phyloP scores from a whole-genome alignment of 2,797 vertebrate genomes.

The Sciaenops ocellatus region DNA sequence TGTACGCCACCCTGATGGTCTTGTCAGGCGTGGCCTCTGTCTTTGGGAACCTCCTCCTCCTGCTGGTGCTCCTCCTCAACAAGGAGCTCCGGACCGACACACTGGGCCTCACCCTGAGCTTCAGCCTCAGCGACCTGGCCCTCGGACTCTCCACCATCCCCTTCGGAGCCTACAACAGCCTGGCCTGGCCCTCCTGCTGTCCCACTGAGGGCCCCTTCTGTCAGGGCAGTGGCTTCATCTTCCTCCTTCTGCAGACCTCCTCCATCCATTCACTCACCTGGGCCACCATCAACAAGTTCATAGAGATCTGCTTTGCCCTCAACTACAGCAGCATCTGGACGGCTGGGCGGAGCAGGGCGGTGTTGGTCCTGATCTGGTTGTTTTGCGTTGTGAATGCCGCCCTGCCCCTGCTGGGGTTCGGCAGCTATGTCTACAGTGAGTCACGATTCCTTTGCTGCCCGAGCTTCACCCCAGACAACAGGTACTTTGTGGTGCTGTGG shows the following conservation, averaged over 20 bases:
- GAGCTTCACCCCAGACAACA: constrained; percentile 64
- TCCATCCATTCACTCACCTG: constrained; percentile 84
- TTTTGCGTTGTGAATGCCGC: constrained; percentile 74
- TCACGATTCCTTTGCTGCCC: constrained; percentile 78
- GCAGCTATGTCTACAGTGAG: constrained; percentile 80
- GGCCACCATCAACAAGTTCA: constrained; percentile 81
- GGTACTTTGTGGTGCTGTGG: constrained; percentile 74
- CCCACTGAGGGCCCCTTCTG: constrained; percentile 65
- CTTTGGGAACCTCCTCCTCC: constrained; percentile 77
- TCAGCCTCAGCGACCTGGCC: constrained; percentile 82
- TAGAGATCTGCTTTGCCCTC: constrained; percentile 84
- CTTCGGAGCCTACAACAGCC: constrained; percentile 75
- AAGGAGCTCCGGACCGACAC: constrained; percentile 74
- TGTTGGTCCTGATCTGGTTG: constrained; percentile 77
- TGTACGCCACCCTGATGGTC: constrained; percentile 73
- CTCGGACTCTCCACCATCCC: constrained; percentile 80
- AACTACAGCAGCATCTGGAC: constrained; percentile 81
- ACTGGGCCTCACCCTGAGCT: constrained; percentile 79
- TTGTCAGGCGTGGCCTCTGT: constrained; percentile 70
- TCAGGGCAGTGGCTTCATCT: constrained; percentile 80
- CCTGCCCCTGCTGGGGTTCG: constrained; percentile 83
- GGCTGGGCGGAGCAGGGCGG: constrained; percentile 52
- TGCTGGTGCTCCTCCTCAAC: constrained; percentile 77
- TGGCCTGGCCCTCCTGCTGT: constrained; percentile 48
- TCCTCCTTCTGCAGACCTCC: constrained; percentile 81